A percentile compares a stretch with the other conserved stretches of the same genome.
Conservation (phyloP, 2,797 vertebrate species). For the Naso thynnoides region DNA sequence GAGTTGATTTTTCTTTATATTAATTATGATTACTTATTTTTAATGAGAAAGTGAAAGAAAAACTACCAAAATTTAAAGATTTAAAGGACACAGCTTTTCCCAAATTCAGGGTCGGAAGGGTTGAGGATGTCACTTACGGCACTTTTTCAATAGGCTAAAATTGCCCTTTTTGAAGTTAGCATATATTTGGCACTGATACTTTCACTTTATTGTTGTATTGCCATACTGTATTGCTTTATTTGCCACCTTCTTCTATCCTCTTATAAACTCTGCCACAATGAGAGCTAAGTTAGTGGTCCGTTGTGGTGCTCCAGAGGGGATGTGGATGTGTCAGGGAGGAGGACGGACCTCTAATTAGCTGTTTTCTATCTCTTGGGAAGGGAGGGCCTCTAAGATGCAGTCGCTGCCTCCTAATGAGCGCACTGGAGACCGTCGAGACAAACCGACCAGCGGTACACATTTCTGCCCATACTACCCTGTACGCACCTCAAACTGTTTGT, state of each 20-base stretch:
- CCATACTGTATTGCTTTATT: conserved; percentile 3
- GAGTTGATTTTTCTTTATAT: background rate
- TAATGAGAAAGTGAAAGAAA: background rate
- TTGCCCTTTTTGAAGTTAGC: too few relatives aligned
- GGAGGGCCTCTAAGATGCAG: conserved; percentile 66
- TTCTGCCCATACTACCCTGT: conserved; percentile 45
- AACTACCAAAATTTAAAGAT: background rate
- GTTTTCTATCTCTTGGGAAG: conserved; percentile 69
- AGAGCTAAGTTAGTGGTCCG: conserved; percentile 37
- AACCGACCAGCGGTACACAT: conserved; percentile 46
- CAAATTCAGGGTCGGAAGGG: too few relatives aligned
- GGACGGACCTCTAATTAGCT: conserved; percentile 80
- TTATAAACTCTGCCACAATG: conserved; percentile 50
- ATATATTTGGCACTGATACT: background rate
- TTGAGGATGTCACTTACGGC: too few relatives aligned
- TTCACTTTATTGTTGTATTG: background rate
- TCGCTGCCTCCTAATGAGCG: conserved; percentile 83
- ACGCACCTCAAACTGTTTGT: conserved; percentile 63
- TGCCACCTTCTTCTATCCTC: conserved; percentile 16
- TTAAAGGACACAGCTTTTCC: too few relatives aligned
- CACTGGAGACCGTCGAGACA: conserved; percentile 73
- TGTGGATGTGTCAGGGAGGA: conserved; percentile 69
- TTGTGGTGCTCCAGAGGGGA: conserved; percentile 57
- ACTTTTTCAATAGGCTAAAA: too few relatives aligned
- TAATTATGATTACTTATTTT: conserved; percentile 17